Percentiles rank a stretch among this genome's conserved stretches.
phyloP scores from a whole-genome alignment of 1,140 invertebrate genomes.

The Octopus sinensis region DNA sequence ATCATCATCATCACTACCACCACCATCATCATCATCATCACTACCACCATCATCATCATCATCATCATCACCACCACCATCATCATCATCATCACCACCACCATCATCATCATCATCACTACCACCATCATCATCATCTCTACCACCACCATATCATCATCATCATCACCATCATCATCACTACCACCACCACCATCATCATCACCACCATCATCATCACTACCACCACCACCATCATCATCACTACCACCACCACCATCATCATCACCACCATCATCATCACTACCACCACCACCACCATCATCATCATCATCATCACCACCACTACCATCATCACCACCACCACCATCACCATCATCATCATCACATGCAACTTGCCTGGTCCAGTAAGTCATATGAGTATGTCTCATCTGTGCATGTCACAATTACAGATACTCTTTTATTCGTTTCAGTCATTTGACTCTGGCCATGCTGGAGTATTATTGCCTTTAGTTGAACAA shows the following conservation, averaged over 20 bases:
- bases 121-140: neutral
- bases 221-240: conserved; percentile 14
- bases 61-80: conserved; percentile 16
- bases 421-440: too few relatives aligned
- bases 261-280: conserved; percentile 12
- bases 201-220: conserved; percentile 15
- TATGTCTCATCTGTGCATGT: too few relatives aligned
- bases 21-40: conserved; percentile 22
- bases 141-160: too few relatives aligned
- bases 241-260: conserved; percentile 11
- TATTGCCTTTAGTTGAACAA: too few relatives aligned
- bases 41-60: conserved; percentile 20
- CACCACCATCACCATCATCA: conserved; percentile 13
- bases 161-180: conserved; percentile 13
- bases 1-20: neutral
- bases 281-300: conserved; percentile 7
- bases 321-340: neutral
- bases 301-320: neutral
- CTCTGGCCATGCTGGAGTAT: too few relatives aligned
- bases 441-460: too few relatives aligned
- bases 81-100: conserved; percentile 14
- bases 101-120: conserved; percentile 11
- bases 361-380: neutral
- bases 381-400: neutral
- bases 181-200: conserved; percentile 11